Evolutionary conservation across 92 coral and sea anemone genomes (phyloP).

Genomic region (Siderastrea siderea): DNA sequence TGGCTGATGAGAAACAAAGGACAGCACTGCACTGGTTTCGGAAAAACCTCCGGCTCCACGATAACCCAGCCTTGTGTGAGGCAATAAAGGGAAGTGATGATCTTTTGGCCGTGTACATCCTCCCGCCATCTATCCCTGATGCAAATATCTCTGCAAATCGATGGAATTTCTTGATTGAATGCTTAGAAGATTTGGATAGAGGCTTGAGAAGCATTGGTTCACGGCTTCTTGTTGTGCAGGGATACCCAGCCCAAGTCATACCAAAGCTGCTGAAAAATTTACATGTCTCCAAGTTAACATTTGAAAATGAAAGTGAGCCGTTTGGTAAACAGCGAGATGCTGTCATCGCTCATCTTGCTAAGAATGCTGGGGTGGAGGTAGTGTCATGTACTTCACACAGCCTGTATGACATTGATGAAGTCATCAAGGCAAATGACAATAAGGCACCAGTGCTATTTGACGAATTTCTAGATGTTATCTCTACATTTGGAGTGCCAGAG

Average conservation of each 20-base stretch:
- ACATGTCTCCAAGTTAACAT: conserved; percentile 82
- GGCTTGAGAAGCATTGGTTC: conserved; percentile 77
- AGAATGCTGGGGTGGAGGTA: conserved; percentile 73
- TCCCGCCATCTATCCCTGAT: conserved; percentile 75
- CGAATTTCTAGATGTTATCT: conserved; percentile 68
- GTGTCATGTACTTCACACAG: conserved; percentile 79
- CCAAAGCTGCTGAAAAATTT: conserved; percentile 71
- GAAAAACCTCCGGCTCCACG: conserved; percentile 91
- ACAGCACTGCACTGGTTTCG: conserved; percentile 85
- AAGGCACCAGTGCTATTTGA: conserved; percentile 74
- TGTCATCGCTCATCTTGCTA: conserved; percentile 77
- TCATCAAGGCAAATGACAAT: conserved; percentile 49
- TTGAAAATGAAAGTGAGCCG: conserved; percentile 88
- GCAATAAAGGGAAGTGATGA: conserved; percentile 70
- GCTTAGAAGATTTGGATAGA: conserved; percentile 81
- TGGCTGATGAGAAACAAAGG: conserved; percentile 2
- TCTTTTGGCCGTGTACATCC: conserved; percentile 81
- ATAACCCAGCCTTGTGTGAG: conserved; percentile 90
- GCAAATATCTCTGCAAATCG: conserved; percentile 76
- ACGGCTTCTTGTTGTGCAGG: conserved; percentile 82
- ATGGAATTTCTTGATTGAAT: conserved; percentile 84
- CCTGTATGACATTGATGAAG: conserved; percentile 71
- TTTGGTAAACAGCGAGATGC: conserved; percentile 87
- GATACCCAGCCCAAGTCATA: conserved; percentile 73
- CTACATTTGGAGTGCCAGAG: conserved; percentile 77